Conservation (phyloP, 2,113 vertebrate species). For the Paracanthobrama guichenoti region DNA sequence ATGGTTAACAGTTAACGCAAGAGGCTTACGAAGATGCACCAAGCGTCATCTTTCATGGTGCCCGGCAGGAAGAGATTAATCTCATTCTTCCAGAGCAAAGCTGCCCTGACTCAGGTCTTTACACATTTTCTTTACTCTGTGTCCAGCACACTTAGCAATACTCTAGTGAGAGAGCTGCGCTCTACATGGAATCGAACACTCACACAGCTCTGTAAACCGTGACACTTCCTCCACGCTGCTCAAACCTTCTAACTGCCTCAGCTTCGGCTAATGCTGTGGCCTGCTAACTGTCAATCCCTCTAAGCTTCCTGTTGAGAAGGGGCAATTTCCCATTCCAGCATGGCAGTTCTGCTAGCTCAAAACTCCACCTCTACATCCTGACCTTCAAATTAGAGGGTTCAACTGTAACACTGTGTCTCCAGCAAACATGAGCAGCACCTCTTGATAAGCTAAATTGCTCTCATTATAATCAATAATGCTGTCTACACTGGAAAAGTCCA, state of each 20-base stretch:
- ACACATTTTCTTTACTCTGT: conserved; percentile 17
- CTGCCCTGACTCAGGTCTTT: neutral
- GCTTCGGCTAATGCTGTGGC: neutral
- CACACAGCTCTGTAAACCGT: neutral
- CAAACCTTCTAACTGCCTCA: conserved; percentile 1
- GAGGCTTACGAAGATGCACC: neutral
- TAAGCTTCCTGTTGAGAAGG: conserved; percentile 13
- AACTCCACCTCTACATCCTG: neutral
- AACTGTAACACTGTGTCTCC: neutral
- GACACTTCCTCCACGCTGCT: neutral
- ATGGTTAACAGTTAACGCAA: neutral
- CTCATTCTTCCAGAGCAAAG: neutral
- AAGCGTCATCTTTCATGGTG: neutral
- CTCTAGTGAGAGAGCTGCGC: neutral
- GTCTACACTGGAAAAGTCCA: neutral
- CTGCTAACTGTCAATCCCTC: conserved; percentile 21
- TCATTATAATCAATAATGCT: neutral
- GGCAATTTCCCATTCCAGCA: neutral
- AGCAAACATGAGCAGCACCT: neutral
- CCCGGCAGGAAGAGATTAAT: neutral
- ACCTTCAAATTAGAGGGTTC: neutral
- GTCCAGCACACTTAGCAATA: neutral
- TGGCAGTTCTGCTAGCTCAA: conserved; percentile 22
- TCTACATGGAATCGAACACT: neutral
- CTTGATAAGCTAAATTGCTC: neutral